These are phyloP conservation scores for Macrobrachium rosenbergii DNA, from an alignment of 1,140 invertebrate species.

Conservation along the genomic window DNA sequence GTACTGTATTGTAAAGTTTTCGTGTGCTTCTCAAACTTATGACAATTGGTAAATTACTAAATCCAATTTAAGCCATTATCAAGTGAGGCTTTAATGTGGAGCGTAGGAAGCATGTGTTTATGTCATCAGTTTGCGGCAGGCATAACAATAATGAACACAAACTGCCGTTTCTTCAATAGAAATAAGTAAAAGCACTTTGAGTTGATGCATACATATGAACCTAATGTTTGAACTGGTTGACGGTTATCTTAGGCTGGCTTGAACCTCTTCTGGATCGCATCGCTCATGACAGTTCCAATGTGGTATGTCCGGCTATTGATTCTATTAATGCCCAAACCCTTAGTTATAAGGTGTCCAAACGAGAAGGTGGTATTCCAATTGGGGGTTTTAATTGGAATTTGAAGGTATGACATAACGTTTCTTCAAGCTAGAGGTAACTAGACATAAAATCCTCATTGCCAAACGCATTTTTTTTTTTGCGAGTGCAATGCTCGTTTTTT, in stretches of 20 bases:
- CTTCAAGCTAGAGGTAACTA: no score
- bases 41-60: no score
- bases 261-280: slow-evolving; percentile 86
- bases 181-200: not conserved
- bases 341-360: slow-evolving; percentile 89
- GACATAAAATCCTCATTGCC: no score
- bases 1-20: no score
- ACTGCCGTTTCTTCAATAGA: not conserved
- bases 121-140: no score
- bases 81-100: no score
- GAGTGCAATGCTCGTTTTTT: no score
- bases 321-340: slow-evolving; percentile 92
- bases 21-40: no score
- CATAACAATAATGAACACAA: no score
- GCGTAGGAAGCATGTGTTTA: no score
- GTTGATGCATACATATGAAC: not conserved
- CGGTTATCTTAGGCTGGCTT: slow-evolving; percentile 72
- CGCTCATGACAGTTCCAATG: slow-evolving; percentile 86
- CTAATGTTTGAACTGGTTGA: not conserved
- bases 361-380: slow-evolving; percentile 85
- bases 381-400: slow-evolving; percentile 95
- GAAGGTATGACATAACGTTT: slow-evolving; percentile 30
- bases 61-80: no score
- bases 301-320: slow-evolving; percentile 91
- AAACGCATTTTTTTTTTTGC: no score